Evolutionary conservation across 2,888 invertebrate species (phyloP), one percentile per base, ranked within the genome.

Genomic region (Cyclophora punctaria): DNA sequence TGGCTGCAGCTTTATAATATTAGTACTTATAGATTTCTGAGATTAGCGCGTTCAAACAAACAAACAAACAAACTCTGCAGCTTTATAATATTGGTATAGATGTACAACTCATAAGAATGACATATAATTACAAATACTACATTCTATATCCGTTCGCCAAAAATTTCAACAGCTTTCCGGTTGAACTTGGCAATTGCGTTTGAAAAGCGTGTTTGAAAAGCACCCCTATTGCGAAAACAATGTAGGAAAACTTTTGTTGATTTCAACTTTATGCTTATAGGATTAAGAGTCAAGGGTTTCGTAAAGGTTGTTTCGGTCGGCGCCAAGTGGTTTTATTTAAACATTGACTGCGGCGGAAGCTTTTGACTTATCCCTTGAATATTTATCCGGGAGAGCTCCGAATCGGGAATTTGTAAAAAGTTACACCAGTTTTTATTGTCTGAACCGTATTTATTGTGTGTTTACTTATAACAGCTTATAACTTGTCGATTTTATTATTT

Each of bases 341-440:
- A 44, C 48, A 48, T 41, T 34, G 40, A 34, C 33, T 46, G 44
- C 37, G 44, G 47, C 42, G 5, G 48, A 48, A 34, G 48, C 44
- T 45, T 46, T 45, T 46, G 47, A 45, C 47, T 50, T 41, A 47
- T 47, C 47, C 46, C 45, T 48, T 51, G 48, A 53, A 50, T 53
- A 53, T 51, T 50, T 53, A 49, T 53, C 42, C 48, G 46, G 46
- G 47, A 50, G 37, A 47, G 46, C 47, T 48, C 44, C 45, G 48
- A 48, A 50, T 53, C 46, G 50, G 44, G 48, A 51, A 55, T 55
- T 51, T 51, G 51, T 52, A 49, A 49, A 55, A 55, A 51, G 48
- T 52, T 51, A 51, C 47, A 33, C 46, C 34, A 47, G 34, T 45
- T 54, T 51, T 51, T 54, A 54, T 46, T 49, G 44, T 45, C 41